Conservation (phyloP, 2,888 invertebrate species). For the Lordiphosa fenestrarum region DNA sequence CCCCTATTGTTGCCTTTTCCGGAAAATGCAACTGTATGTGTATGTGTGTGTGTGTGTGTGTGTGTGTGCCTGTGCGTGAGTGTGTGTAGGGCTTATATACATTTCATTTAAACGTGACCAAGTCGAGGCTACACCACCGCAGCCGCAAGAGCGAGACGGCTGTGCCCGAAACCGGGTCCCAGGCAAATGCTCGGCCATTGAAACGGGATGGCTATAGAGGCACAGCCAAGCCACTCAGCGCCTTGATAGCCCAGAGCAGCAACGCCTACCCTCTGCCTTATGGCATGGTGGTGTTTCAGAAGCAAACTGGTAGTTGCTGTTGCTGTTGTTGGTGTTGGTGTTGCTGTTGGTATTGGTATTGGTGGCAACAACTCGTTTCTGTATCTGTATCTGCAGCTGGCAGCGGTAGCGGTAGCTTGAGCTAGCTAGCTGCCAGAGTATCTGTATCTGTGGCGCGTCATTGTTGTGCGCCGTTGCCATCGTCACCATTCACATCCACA, state of each 20-base stretch:
- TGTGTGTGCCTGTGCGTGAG: constrained; percentile 17
- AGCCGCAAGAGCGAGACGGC: constrained; percentile 37
- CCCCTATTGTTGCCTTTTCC: constrained; percentile 26
- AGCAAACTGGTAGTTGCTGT: constrained; percentile 46
- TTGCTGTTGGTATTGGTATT: constrained; percentile 38
- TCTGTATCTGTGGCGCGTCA: constrained; percentile 76
- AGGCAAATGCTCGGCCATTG: neutral
- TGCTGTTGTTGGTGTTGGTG: constrained; percentile 17
- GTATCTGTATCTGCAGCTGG: constrained; percentile 51
- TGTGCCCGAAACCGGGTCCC: neutral
- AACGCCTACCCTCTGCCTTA: too few relatives aligned
- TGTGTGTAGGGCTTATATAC: constrained; percentile 62
- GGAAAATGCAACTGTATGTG: constrained; percentile 51
- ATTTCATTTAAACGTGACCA: constrained; percentile 72
- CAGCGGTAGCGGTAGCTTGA: constrained; percentile 33
- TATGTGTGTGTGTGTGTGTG: constrained; percentile 5
- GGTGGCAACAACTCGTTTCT: constrained; percentile 42
- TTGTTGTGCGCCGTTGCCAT: constrained; percentile 64
- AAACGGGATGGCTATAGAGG: constrained; percentile 43
- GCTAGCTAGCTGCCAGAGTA: constrained; percentile 63
- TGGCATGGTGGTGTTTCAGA: constrained; percentile 5
- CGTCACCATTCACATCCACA: constrained; percentile 5
- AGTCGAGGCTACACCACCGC: constrained; percentile 51
- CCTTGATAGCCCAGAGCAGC: neutral
- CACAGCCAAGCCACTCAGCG: constrained; percentile 70